Percentiles rank a stretch among this genome's conserved stretches.
Evolutionary conservation across 2,797 vertebrate genomes (phyloP).

Genomic region (Channallabes apus): DNA sequence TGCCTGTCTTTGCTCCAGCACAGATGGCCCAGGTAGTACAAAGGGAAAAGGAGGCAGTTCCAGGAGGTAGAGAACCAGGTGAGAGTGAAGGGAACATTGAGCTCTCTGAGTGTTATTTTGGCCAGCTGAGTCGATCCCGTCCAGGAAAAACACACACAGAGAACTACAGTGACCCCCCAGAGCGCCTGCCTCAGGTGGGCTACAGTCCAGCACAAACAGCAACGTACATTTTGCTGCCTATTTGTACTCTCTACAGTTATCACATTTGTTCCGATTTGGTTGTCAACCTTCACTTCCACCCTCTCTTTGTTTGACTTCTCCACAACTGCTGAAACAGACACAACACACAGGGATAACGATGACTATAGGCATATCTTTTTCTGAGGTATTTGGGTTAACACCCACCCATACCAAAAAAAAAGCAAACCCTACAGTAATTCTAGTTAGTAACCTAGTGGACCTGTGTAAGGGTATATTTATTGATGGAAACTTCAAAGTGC

Average conservation of each 20-base stretch:
- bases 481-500: too few relatives aligned
- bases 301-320: conserved; percentile 43
- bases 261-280: conserved; percentile 13
- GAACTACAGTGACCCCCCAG: conserved; percentile 88
- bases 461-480: too few relatives aligned
- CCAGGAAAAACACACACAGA: conserved; percentile 92
- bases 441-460: too few relatives aligned
- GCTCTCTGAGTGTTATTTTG: conserved; percentile 87
- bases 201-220: conserved; percentile 79
- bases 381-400: too few relatives aligned
- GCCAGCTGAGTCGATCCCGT: conserved; percentile 92
- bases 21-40: conserved; percentile 90
- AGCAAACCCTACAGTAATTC: too few relatives aligned
- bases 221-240: conserved; percentile 68
- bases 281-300: conserved; percentile 45
- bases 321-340: conserved; percentile 41
- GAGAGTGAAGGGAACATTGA: conserved; percentile 91
- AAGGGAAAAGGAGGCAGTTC: conserved; percentile 94
- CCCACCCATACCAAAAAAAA: too few relatives aligned
- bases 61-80: conserved; percentile 96
- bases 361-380: too few relatives aligned
- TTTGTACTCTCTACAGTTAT: conserved; percentile 54
- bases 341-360: not conserved
- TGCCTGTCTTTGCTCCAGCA: conserved; percentile 91
- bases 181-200: conserved; percentile 81